Evolutionary conservation across 2,888 invertebrate genomes (phyloP).

Genomic region (Nemoura dubitans): DNA sequence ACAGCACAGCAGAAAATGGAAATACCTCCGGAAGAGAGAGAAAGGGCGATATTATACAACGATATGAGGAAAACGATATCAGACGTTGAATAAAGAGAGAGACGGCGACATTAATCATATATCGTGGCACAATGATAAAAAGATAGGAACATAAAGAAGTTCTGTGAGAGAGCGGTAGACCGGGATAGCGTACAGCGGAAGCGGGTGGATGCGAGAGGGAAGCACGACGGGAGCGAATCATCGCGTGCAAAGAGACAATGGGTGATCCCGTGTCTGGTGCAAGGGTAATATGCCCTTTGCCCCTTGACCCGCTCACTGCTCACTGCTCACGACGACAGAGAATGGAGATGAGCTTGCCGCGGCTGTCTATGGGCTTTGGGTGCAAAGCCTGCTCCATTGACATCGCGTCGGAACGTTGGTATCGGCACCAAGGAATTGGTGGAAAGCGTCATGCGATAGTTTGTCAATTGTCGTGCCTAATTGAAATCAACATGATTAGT

Average conservation of each 20-base stretch:
- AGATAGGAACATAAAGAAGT: not conserved
- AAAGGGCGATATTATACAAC: not conserved
- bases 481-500: not conserved
- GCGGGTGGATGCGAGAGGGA: not conserved
- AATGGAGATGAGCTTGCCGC: conserved; percentile 13
- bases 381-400: not conserved
- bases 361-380: not conserved
- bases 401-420: not conserved
- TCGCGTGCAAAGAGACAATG: conserved; percentile 45
- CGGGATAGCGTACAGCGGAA: not conserved
- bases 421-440: not conserved
- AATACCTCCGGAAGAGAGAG: not conserved
- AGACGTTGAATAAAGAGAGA: not conserved
- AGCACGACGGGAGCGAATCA: not conserved
- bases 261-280: conserved; percentile 43
- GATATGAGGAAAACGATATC: conserved; percentile 7
- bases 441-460: not conserved
- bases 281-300: conserved; percentile 33
- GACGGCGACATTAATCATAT: not conserved
- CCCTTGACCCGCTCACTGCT: conserved; percentile 15
- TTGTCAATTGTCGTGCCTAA: not conserved
- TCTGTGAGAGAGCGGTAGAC: not conserved
- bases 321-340: not conserved
- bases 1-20: not conserved
- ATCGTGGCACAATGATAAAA: conserved; percentile 5